Evolutionary conservation across 2,888 invertebrate genomes (phyloP).

Genomic region (Ischnus inquisitorius): DNA sequence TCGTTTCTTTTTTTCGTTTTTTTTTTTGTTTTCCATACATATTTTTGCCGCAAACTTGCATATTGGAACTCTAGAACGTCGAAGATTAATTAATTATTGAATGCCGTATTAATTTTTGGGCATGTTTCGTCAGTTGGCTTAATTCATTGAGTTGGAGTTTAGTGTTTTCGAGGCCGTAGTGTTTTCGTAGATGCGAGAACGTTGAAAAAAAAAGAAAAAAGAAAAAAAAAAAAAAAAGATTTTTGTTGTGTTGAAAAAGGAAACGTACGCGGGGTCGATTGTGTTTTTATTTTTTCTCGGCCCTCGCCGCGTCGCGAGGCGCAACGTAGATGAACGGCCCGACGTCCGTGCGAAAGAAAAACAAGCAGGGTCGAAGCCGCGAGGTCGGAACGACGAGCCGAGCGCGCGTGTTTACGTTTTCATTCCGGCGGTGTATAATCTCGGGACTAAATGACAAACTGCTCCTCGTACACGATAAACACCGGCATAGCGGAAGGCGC

Average conservation of each 20-base stretch:
- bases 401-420: conserved; percentile 9
- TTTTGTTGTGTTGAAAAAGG: conserved; percentile 16
- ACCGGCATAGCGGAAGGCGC: conserved; percentile 26
- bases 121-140: conserved; percentile 84
- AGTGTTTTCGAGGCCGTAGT: conserved; percentile 79
- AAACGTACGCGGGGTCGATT: conserved; percentile 37
- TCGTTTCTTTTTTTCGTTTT: no score
- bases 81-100: conserved; percentile 74
- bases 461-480: conserved; percentile 56
- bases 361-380: background rate
- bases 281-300: conserved; percentile 28
- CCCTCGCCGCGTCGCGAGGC: conserved; percentile 45
- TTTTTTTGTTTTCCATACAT: conserved; percentile 68
- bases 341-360: background rate
- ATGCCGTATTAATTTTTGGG: conserved; percentile 84
- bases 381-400: background rate
- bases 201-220: conserved; percentile 30
- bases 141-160: conserved; percentile 77
- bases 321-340: no score
- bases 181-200: conserved; percentile 75
- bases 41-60: conserved; percentile 72
- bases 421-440: conserved; percentile 2
- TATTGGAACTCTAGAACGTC: conserved; percentile 75
- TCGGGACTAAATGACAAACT: conserved; percentile 47
- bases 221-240: conserved; percentile 40